phyloP scores from a whole-genome alignment of 2,888 invertebrate genomes.

The Formica aserva region DNA sequence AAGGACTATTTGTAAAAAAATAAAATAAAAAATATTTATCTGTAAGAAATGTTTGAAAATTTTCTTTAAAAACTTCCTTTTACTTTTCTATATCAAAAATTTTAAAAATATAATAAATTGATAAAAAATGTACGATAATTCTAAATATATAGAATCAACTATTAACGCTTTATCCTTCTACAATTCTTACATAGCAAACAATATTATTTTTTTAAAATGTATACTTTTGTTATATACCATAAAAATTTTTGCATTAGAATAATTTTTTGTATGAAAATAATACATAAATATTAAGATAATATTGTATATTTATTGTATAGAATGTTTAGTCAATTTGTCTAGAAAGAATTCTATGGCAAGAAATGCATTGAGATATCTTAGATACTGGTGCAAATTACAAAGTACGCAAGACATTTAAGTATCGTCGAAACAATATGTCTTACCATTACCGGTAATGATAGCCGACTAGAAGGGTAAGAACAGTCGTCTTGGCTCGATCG shows the following conservation, averaged over 20 bases:
- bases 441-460: slow-evolving; percentile 36
- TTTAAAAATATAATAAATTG: background rate
- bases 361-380: slow-evolving; percentile 5
- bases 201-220: background rate
- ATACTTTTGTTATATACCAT: background rate
- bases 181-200: background rate
- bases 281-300: too few species aligned
- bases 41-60: too few species aligned
- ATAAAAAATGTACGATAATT: background rate
- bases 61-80: background rate
- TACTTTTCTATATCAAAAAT: background rate
- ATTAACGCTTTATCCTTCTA: background rate
- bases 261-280: background rate
- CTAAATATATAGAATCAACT: background rate
- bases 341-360: background rate
- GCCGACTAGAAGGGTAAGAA: background rate
- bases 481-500: slow-evolving; percentile 27
- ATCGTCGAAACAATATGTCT: slow-evolving; percentile 15
- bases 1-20: background rate
- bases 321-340: slow-evolving; percentile 15
- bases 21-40: background rate
- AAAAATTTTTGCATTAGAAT: background rate
- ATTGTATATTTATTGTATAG: background rate
- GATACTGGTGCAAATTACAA: slow-evolving; percentile 8
- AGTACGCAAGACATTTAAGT: slow-evolving; percentile 24